phyloP scores from a whole-genome alignment of 2,888 invertebrate genomes.

The Pharmacophagus antenor region DNA sequence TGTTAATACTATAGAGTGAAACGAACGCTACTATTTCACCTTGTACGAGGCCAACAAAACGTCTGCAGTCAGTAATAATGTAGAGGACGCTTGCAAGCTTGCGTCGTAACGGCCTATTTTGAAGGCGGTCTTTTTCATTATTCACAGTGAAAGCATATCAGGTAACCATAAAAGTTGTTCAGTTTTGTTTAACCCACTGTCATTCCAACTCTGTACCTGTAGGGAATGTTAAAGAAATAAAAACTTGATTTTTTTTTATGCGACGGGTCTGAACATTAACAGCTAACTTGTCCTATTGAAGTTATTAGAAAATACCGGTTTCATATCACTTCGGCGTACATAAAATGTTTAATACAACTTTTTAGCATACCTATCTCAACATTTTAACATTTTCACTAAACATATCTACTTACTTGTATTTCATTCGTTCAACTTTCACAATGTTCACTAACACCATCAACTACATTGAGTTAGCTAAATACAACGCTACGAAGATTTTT shows the following conservation, averaged over 20 bases:
- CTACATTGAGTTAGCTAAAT: neutral
- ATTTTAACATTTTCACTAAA: neutral
- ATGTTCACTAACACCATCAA: neutral
- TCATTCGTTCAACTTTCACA: neutral
- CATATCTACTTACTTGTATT: neutral
- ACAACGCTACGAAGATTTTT: neutral
- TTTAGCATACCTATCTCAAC: neutral
- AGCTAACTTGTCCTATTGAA: neutral
- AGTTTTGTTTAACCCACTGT: too few relatives aligned
- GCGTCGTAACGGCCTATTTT: neutral
- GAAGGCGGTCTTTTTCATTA: slow-evolving; percentile 6
- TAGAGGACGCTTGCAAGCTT: neutral
- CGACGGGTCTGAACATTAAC: neutral
- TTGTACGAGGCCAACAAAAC: slow-evolving; percentile 15
- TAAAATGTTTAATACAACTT: neutral
- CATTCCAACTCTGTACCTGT: neutral
- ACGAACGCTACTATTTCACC: slow-evolving; percentile 17
- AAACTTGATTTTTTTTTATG: neutral
- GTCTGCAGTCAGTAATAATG: slow-evolving; percentile 11
- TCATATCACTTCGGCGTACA: neutral
- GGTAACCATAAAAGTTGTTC: neutral
- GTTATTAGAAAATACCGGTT: neutral
- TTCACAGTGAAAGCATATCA: slow-evolving; percentile 7
- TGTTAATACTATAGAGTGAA: neutral
- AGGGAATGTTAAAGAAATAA: neutral